Base-by-base conservation (phyloP, 2,113 vertebrate genomes). In the Amblyornis subalaris region DNA sequence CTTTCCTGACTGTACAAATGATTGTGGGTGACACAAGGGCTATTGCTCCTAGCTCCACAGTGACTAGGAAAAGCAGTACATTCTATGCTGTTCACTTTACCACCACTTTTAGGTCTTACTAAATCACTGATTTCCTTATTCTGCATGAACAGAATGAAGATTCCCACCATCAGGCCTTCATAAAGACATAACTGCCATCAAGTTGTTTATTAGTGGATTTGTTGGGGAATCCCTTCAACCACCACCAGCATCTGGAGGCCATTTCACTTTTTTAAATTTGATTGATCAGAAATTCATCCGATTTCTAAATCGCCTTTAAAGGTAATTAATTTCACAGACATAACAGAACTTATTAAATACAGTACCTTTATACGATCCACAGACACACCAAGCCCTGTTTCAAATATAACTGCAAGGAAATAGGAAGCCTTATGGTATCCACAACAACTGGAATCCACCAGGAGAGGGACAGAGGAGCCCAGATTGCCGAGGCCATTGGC, bases 371-470 rank as follows among this genome's bases (percentile, higher is more conserved):
- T 57, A 60, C 12, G 97, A 96, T 99, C 96, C 62, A 92, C 90
- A 65, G 98, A 70, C 25, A 97, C 88, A 42, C 97, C 97, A 1
- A 99, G 96, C 50, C 98, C 98, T 2, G 98, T 98, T 86, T 99
- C 98, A 95, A 98, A 98, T 93, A 98, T 88, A 74, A 98, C 97
- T 33, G 98, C 97, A 90, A 99, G 97, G 94, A 99, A 97, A 88
- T 99, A 98, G 64, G 99, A 98, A 25, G 99, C 98, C 96, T 97
- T 98, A 85, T 99, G 98, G 90, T 98, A 98, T n/a, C 99, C 98
- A 94, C 98, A 98, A 96, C 98, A 99, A 93, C 98, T 98, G 77
- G 98, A 98, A 65, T 97, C 97, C 97, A 97, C 77, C 76, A 99
- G 97, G 4, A 98, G 95, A 74, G 97, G 96, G 26, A 97, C 4